Base-by-base conservation (phyloP, 2,888 invertebrate species). In the Epinotia nisella region DNA sequence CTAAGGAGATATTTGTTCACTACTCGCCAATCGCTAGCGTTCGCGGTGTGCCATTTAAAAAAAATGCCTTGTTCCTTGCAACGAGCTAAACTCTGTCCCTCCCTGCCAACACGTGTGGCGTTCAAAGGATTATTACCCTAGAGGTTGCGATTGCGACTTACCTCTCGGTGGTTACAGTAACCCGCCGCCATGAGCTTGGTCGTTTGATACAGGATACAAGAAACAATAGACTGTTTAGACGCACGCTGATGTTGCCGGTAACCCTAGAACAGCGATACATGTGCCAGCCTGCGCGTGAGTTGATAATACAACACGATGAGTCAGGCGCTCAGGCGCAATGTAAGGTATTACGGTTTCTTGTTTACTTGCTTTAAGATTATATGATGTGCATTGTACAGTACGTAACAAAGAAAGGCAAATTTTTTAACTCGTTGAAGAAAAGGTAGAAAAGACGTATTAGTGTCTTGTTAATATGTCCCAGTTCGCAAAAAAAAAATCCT, bases 251-350 rank as follows among this genome's bases (percentile, higher is more conserved):
- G 19, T 56, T 35, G 29, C 49, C 55, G 56, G 56, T 49, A 64
- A 53, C 70, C 55, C 62, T 56, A 70, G 70, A 51, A n/a, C 35
- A 39, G 17, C 45, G 35, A 45, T 17, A 17, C 17, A 15, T 29
- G 61, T 17, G 53, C 58, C 49, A 51, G 49, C 51, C 51, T 49
- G 49, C 49, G 49, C 53, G 35, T 39, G 59, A 35, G 35, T 29
- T 35, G 45, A 35, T 69, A 51, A 60, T 60, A 59, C 49, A 67
- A 60, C 58, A 19, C 51, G 59, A 60, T 69, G 68, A 69, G 39
- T 69, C 68, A 69, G 60, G 19, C 41, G 4, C 19, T 69, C 68
- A 69, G 60, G 19, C 41, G 4, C 19, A 29, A 13, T 60, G 10
- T 69, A 60, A 21, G 35, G 4, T 21, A 49, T 49, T 49, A 49